Evolutionary conservation across 2,113 vertebrate genomes (phyloP), one percentile per base, ranked within the genome.

Genomic region (Grammomys dolichurus): DNA sequence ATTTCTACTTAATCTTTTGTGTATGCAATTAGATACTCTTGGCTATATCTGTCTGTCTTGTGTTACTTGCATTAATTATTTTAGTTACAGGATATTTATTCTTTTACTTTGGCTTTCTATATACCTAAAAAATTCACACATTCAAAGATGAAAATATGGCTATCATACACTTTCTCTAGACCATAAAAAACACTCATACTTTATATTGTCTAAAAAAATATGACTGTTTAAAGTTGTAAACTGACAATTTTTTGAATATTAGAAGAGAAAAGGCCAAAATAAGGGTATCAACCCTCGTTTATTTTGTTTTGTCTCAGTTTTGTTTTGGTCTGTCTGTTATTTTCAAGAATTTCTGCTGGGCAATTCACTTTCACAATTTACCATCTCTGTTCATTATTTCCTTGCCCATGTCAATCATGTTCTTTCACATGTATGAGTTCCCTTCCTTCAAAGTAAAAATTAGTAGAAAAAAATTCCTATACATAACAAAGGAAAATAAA

Each of bases 221-320:
- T 94, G 20, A 46, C 36, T 51, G 1, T n/a, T 5, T 90, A 87
- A 60, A 87, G 33, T 9, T 72, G n/a, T 90, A 87, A 75, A 13
- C 4, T 8, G 22, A 7, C 26, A 48, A 5, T 65, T 87, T 14
- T 33, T 73, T 67, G 2, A 87, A 40, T 88, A 24, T 19, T 46
- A 95, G 40, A 93, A 95, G 33, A 92, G 19, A 80, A 82, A 87
- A 5, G 13, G 17, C n/a, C 24, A 95, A 92, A 94, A 89, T 58
- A 40, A 85, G 51, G 17, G 5, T 5, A 43, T 65, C 4, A 10
- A 3, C 4, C 6, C 43, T 89, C 13, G 20, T 67, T 87, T 94
- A 40, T 56, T 26, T 8, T 33, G 8, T 65, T 65, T 69, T 67
- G 1, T n/a, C 81, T 40, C 24, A 20, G 3, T 58, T 87, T 60